Base-by-base conservation (phyloP, 2,113 vertebrate genomes). In the Xiphophorus maculatus region DNA sequence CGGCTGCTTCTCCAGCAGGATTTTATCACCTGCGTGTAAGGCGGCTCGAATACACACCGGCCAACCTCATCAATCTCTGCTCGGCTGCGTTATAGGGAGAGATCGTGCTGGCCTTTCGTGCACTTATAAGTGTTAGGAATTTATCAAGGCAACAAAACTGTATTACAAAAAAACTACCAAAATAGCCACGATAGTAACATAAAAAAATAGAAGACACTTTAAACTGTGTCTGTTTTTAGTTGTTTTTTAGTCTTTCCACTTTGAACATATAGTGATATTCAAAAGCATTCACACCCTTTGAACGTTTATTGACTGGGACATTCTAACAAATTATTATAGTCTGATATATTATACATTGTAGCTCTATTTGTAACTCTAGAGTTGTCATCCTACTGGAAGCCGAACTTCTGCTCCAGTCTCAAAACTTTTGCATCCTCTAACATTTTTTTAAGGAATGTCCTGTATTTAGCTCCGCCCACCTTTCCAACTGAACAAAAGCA, bases 1-100 rank as follows among this genome's bases (percentile, higher is more conserved):
- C 17, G 78, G 71, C 66, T 76, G 64, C 48, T 32, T 66, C 70
- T 85, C 70, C 62, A 74, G 81, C 71, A 40, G 84, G 82, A 87
- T 89, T 91, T 82, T 90, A 88, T 88, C 84, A 90, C 86, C 87
- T 92, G 80, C 54, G 54, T 90, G 86, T 79, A 89, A 89, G 81
- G 75, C 64, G 22, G 76, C 79, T 76, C 83, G 77, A 88, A 87
- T 67, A 73, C 78, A 85, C 88, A 89, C 33, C 3, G 54, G 33
- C 33, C 68, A 54, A 32, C 66, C 37, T 63, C 87, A 90, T 85
- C 68, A 74, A 85, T 85, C 81, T 86, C 58, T 33, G 71, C 83
- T 79, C 58, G 0, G 63, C 77, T 67, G 40, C 44, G 75, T 30
- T 27, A 22, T 48, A 42, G 30, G 37, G 40, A 27, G 40, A 84